Evolutionary conservation across 2,797 vertebrate species (phyloP).

Genomic region (Diceros bicornis): DNA sequence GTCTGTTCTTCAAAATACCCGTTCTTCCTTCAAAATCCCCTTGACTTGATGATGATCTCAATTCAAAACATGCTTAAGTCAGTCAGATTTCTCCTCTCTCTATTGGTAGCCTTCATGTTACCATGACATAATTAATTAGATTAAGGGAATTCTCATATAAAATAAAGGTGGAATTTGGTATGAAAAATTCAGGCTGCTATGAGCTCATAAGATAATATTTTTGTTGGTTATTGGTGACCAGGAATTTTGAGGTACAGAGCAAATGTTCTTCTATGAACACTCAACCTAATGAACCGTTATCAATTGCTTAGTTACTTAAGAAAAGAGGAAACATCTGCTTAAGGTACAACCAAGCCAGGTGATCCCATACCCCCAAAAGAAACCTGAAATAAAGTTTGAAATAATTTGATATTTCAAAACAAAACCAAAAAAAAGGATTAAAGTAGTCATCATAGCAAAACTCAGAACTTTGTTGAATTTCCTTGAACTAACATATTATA

Average conservation of each 20-base stretch:
- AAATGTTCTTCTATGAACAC: not conserved
- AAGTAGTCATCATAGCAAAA: not conserved
- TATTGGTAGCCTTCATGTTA: not conserved
- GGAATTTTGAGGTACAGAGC: not conserved
- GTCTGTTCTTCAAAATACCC: constrained; percentile 77
- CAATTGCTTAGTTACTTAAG: not conserved
- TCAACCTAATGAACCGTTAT: not conserved
- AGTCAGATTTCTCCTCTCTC: not conserved
- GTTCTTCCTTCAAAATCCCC: constrained; percentile 83
- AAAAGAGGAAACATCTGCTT: not conserved
- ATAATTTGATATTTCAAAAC: constrained; percentile 3
- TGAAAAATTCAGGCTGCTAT: not conserved
- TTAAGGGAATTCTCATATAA: not conserved
- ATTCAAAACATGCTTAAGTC: constrained; percentile 54
- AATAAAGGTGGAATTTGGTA: not conserved
- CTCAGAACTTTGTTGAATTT: constrained; percentile 34
- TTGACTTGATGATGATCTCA: constrained; percentile 22
- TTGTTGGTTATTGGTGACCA: not conserved
- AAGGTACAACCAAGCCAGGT: not conserved
- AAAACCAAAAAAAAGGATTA: not conserved
- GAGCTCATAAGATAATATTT: not conserved
- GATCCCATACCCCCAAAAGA: not conserved
- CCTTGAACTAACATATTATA: not conserved
- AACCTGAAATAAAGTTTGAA: not conserved
- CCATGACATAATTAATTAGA: not conserved